Evolutionary conservation across 2,888 invertebrate species (phyloP), one percentile per base, ranked within the genome.

Genomic region (Anoplius nigerrimus): DNA sequence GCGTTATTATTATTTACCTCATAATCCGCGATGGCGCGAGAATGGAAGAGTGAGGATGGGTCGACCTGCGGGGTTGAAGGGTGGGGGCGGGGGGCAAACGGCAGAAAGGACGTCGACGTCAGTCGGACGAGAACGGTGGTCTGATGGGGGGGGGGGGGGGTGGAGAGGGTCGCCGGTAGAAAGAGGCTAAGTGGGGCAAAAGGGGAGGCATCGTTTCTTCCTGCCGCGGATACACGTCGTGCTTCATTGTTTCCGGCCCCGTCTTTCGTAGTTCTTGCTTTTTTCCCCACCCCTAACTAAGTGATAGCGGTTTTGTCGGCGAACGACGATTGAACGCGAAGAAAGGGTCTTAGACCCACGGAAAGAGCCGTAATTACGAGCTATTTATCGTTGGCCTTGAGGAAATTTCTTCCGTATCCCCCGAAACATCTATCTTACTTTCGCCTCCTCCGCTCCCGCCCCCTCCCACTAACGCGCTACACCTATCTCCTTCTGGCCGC

Each of bases 351-450:
- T 56, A 42, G 51, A 66, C 21, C 57, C 63, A 52, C 71, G 66
- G 71, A 79, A 74, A 74, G 75, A 65, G 66, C 69, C 45, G 70
- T 78, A 80, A 79, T 79, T 79, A 80, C 72, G 68, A 65, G 70
- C 72, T 78, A 79, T 79, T 79, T 79, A 79, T 80, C 72, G 76
- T 34, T 75, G 73, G 75, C 75, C 80, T 77, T 72, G 77, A 75
- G 71, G 75, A 79, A 75, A 73, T 79, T 79, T 79, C 79, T 79
- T 71, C 71, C 64, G 66, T 61, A 73, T 72, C 73, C 71, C 58
- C 57, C 55, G 70, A 62, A 75, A 75, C 79, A 79, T 79, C 75
- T 73, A 77, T 79, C 78, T 78, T 80, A 72, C 79, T 76, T 80
- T 74, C 70, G 60, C 64, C 34, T 18, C 46, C 21, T 57, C 58